A percentile compares a stretch with the other conserved stretches of the same genome.
Evolutionary conservation across 2,113 vertebrate genomes (phyloP).

Genomic region (Pipa parva): DNA sequence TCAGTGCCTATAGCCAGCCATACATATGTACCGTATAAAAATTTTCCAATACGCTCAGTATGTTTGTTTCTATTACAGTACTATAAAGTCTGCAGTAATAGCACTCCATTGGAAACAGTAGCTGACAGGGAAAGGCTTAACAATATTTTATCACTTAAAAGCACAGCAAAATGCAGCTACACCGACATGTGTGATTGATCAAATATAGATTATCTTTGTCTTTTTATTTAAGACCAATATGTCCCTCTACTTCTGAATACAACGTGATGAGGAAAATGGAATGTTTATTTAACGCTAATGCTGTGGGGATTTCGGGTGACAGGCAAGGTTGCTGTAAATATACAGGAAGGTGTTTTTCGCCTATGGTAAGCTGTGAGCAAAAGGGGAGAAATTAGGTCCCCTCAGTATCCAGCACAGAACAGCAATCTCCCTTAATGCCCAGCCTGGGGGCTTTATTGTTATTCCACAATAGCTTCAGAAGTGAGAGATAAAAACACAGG

Average conservation of each 20-base stretch:
- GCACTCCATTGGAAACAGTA: no score
- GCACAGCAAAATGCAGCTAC: not conserved
- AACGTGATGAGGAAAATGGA: not conserved
- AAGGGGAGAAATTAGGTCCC: slow-evolving; percentile 9
- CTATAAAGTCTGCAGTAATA: no score
- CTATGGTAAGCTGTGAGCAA: slow-evolving; percentile 20
- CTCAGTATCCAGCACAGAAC: slow-evolving; percentile 30
- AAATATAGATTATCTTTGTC: not conserved
- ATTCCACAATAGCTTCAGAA: slow-evolving; percentile 34
- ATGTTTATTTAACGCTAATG: slow-evolving; percentile 5
- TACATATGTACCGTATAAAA: no score
- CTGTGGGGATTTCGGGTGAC: not conserved
- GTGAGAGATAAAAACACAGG: slow-evolving; percentile 36
- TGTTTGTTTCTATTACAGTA: no score
- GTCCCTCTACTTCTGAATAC: not conserved
- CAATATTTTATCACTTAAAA: no score
- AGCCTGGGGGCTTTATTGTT: slow-evolving; percentile 35
- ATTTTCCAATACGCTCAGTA: no score
- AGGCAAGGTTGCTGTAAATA: not conserved
- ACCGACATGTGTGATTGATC: not conserved
- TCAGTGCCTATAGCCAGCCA: no score
- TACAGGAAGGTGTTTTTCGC: not conserved
- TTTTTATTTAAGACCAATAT: not conserved
- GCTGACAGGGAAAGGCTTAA: no score
- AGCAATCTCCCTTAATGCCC: slow-evolving; percentile 38